Base-by-base conservation (phyloP, 1,140 invertebrate species). In the Hycleus phaleratus region DNA sequence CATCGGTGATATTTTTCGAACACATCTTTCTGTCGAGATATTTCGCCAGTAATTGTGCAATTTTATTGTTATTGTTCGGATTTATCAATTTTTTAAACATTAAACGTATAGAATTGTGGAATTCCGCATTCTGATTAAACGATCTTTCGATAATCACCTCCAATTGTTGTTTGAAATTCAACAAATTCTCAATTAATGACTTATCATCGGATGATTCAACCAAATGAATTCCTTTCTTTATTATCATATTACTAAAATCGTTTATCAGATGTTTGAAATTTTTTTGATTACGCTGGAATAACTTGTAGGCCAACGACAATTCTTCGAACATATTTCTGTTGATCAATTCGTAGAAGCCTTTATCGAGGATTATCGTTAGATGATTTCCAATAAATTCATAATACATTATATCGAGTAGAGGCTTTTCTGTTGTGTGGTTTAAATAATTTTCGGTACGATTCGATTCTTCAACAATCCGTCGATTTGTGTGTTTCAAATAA, bases 1-100 rank as follows among this genome's bases (percentile, higher is more conserved):
- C 93, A 72, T 98, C 95, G 71, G 97, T 95, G 4, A 98, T 91
- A 79, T 95, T 97, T 80, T 98, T 98, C 0, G 95, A 94, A 91
- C 65, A 61, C 32, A 90, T 73, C 71, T 87, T 89, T 24, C 47
- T 46, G 53, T 69, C 60, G n/a, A 71, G 59, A 49, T 61, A 74
- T 68, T 73, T 79, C 91, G 91, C 93, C 72, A 98, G 96, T 26
- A 98, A 82, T 79, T 98, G 95, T 1, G 97, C 95, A 26, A 95
- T 94, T 77, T 98, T 97, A 72, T 97, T 97, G 50, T 93, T 88
- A 66, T 95, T 79, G 73, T 92, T 90, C 7, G 32, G 5, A 78
- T 98, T 98, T 58, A 98, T 95, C 72, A 97, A 98, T 69, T 89
- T 82, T 76, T 97, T 95, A 76, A 98, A 98, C 26, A 93, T 91